Evolutionary conservation across 1,140 invertebrate genomes (phyloP).

Genomic region (Aphaenogaster ashmeadi): DNA sequence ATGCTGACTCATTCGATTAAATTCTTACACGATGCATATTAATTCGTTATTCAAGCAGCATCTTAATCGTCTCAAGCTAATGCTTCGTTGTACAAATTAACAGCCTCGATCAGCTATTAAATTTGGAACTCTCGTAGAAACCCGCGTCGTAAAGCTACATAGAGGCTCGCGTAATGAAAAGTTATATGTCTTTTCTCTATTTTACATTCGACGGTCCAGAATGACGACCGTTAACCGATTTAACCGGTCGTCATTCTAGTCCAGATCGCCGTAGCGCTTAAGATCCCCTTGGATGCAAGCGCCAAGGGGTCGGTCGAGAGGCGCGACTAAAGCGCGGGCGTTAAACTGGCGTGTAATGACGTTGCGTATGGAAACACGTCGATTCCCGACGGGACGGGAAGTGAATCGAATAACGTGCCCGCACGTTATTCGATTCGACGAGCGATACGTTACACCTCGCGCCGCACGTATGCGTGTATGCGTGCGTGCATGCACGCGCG

Average conservation of each 20-base stretch:
- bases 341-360: constrained; percentile 78
- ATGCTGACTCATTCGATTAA: constrained; percentile 59
- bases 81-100: constrained; percentile 34
- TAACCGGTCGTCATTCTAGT: constrained; percentile 56
- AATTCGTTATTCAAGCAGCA: constrained; percentile 40
- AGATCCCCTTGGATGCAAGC: background rate
- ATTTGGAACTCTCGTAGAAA: constrained; percentile 36
- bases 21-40: constrained; percentile 37
- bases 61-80: constrained; percentile 20
- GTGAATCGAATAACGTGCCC: constrained; percentile 56
- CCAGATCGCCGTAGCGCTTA: constrained; percentile 10
- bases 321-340: constrained; percentile 66
- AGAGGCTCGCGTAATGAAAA: constrained; percentile 36
- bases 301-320: constrained; percentile 33
- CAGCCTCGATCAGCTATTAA: constrained; percentile 38
- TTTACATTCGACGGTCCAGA: constrained; percentile 1
- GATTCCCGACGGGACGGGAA: constrained; percentile 60
- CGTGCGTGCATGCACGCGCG: background rate
- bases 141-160: background rate
- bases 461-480: background rate
- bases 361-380: constrained; percentile 66
- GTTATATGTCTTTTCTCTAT: constrained; percentile 39
- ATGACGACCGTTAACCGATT: constrained; percentile 57
- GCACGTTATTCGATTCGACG: constrained; percentile 23
- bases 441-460: constrained; percentile 31